Conservation (phyloP, 2,113 vertebrate genomes). For the Tursiops truncatus region DNA sequence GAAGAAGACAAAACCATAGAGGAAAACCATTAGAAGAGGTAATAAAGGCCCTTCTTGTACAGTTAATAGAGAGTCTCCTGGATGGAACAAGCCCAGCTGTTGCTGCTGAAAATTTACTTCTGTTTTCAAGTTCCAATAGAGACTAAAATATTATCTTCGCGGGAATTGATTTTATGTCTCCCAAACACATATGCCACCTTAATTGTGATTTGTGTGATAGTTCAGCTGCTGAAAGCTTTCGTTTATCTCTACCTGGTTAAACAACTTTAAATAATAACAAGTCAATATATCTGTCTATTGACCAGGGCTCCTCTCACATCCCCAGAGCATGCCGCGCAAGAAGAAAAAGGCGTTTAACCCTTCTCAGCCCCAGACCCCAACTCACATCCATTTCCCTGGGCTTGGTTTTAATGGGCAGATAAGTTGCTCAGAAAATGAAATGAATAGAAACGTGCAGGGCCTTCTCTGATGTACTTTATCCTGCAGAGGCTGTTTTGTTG, state of each 20-base stretch:
- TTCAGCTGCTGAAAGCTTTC: slow-evolving; percentile 82
- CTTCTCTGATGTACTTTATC: background rate
- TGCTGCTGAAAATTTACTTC: slow-evolving; percentile 79
- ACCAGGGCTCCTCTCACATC: slow-evolving; percentile 60
- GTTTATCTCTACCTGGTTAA: slow-evolving; percentile 84
- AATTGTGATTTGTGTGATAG: slow-evolving; percentile 83
- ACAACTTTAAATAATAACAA: slow-evolving; percentile 85
- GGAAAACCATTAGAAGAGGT: slow-evolving; percentile 70
- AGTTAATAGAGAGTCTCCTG: slow-evolving; percentile 76
- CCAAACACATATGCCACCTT: slow-evolving; percentile 82
- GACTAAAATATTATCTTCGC: slow-evolving; percentile 79
- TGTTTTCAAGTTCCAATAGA: slow-evolving; percentile 82
- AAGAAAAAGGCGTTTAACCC: slow-evolving; percentile 52
- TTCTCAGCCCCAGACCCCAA: background rate
- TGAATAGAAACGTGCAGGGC: background rate
- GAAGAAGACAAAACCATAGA: slow-evolving; percentile 74
- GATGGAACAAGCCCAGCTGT: slow-evolving; percentile 70
- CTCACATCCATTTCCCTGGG: background rate
- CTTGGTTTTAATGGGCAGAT: background rate
- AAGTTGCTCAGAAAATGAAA: background rate
- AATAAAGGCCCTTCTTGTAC: slow-evolving; percentile 72
- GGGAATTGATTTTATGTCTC: slow-evolving; percentile 82
- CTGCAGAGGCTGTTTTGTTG: background rate
- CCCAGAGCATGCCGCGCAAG: background rate
- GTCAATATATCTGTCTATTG: slow-evolving; percentile 82